Percentiles rank a stretch among this genome's conserved stretches.
These are phyloP conservation scores for Hirudinaria manillensis DNA, from an alignment of 2,888 invertebrate genomes.

Conservation along the genomic window DNA sequence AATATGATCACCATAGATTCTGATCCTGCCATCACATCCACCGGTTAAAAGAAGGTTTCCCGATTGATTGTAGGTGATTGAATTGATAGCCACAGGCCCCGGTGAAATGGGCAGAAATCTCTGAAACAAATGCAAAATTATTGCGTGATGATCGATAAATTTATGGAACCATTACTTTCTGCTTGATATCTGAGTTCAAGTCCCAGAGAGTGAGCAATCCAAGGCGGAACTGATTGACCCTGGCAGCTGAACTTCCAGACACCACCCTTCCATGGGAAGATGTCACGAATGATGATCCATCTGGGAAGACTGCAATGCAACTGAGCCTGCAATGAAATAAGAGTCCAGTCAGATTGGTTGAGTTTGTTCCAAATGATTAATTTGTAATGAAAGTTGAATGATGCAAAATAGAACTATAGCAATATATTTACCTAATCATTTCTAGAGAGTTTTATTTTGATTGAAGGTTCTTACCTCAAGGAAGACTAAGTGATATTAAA, in stretches of 20 bases:
- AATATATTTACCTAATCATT: too few species aligned
- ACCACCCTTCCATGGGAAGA: conserved; percentile 27
- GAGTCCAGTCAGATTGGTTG: too few species aligned
- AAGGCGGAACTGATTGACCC: conserved; percentile 38
- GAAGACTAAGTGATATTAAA: too few species aligned
- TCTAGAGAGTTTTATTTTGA: too few species aligned
- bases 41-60: conserved; percentile 61
- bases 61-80: conserved; percentile 61
- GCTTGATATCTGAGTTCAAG: conserved; percentile 58
- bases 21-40: conserved; percentile 60
- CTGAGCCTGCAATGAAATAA: conserved; percentile 15
- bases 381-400: too few species aligned
- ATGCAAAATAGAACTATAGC: too few species aligned
- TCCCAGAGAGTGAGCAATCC: conserved; percentile 61
- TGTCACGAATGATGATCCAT: conserved; percentile 20
- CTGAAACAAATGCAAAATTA: conserved; percentile 13
- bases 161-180: conserved; percentile 52
- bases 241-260: conserved; percentile 28
- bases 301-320: conserved; percentile 21
- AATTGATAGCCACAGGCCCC: conserved; percentile 55
- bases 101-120: conserved; percentile 24
- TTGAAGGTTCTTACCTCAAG: too few species aligned
- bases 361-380: too few species aligned
- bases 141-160: not conserved
- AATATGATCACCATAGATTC: conserved; percentile 55